phyloP scores from a whole-genome alignment of 1,140 invertebrate genomes.

The Ips nitidus region DNA sequence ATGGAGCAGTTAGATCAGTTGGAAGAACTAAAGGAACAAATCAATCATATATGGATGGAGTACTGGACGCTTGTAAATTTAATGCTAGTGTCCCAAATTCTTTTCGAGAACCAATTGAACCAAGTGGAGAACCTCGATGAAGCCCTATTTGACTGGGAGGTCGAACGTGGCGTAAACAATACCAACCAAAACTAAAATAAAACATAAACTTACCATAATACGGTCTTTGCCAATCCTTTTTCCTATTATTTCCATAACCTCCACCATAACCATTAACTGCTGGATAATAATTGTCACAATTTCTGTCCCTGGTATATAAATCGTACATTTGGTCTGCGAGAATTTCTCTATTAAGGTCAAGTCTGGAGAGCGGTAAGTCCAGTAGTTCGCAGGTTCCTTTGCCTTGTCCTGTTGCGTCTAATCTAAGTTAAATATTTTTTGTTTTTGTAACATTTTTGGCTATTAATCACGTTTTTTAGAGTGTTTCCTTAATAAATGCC shows the following conservation, averaged over 20 bases:
- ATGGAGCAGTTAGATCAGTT: too few relatives aligned
- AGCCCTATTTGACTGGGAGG: slow-evolving; percentile 1
- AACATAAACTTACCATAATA: slow-evolving; percentile 1
- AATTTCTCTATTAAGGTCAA: slow-evolving; percentile 65
- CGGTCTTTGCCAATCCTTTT: slow-evolving; percentile 10
- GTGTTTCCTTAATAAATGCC: too few relatives aligned
- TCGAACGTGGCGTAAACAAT: slow-evolving; percentile 8
- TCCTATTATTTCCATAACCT: slow-evolving; percentile 20
- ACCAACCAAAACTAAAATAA: not conserved
- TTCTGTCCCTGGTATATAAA: slow-evolving; percentile 73
- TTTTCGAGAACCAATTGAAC: slow-evolving; percentile 1
- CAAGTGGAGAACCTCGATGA: slow-evolving; percentile 5
- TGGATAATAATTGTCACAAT: slow-evolving; percentile 43
- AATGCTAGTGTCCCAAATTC: not conserved
- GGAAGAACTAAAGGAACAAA: too few relatives aligned
- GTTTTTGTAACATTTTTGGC: not conserved
- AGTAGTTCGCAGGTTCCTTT: slow-evolving; percentile 74
- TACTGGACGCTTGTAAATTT: too few relatives aligned
- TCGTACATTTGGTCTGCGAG: slow-evolving; percentile 70
- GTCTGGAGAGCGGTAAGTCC: slow-evolving; percentile 64
- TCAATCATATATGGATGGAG: too few relatives aligned
- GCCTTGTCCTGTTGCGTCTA: slow-evolving; percentile 63
- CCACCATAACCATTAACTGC: slow-evolving; percentile 6
- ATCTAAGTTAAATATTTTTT: slow-evolving; percentile 47
- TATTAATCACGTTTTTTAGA: too few relatives aligned